Base-by-base conservation (phyloP, 2,797 vertebrate species). In the Sebastes steindachneri region DNA sequence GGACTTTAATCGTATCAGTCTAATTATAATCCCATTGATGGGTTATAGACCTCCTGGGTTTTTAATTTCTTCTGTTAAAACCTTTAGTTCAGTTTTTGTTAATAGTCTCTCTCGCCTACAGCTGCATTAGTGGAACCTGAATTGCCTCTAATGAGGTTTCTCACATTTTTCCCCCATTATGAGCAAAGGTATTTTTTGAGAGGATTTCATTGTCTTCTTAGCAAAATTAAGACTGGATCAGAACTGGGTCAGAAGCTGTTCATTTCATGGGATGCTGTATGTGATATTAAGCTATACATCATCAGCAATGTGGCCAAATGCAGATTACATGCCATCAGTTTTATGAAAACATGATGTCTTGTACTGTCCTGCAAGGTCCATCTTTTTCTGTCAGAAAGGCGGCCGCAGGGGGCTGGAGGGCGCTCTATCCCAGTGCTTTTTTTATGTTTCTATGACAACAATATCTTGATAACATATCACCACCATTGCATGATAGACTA, bases 11-110 rank as follows among this genome's bases (percentile, higher is more conserved):
- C 7, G 14, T 25, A 35, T 41, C 15, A 29, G 31, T 73, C 21
- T 48, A 48, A 58, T 41, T 73, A 31, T 31, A 73, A 59, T 72
- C 53, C 48, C 68, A 55, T 12, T 58, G 33, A 19, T 66, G 33
- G 14, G 15, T 31, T 55, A 73, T 73, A n/a, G 41, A 23, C 15
- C 41, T 31, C 12, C 15, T 6, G 62, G 33, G 26, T 53, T 60
- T 68, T n/a, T 8, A 37, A 62, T 73, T 63, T 17, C 9, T 68
- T 14, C n/a, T 11, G 17, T 58, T 60, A 23, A 5, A 73, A 67
- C 15, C 25, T 68, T 68, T 14, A 31, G 25, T 31, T 25, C 1
- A 55, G 31, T 62, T 28, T 12, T 60, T 68, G 54, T 7, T 48
- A 64, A 69, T 68, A 11, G 45, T 55, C 48, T 59, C 33, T 29